A percentile compares a stretch with the other conserved stretches of the same genome.
phyloP scores from a whole-genome alignment of 2,888 invertebrate genomes.

The Rotaria magnacalcarata region DNA sequence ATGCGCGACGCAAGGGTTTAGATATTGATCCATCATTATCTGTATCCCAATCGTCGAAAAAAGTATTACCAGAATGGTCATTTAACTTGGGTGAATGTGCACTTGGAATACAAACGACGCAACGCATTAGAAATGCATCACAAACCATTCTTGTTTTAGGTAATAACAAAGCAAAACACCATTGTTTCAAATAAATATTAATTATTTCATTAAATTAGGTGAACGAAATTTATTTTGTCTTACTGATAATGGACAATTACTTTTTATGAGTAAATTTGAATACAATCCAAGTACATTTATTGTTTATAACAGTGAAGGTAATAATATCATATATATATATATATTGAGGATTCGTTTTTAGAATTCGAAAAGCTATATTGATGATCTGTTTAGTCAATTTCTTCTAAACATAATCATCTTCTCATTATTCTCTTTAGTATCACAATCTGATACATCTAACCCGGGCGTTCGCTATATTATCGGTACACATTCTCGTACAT shows the following conservation, averaged over 20 bases:
- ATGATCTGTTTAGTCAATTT: no score
- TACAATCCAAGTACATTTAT: conserved; percentile 67
- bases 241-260: conserved; percentile 72
- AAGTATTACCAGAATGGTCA: conserved; percentile 68
- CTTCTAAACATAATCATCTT: no score
- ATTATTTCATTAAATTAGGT: conserved; percentile 51
- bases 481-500: conserved; percentile 73
- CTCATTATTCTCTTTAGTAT: background rate
- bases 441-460: conserved; percentile 49
- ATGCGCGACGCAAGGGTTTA: background rate
- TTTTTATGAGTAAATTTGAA: conserved; percentile 77
- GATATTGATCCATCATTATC: conserved; percentile 28
- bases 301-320: conserved; percentile 50
- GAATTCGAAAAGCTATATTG: no score
- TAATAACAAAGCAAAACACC: conserved; percentile 46
- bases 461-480: conserved; percentile 63
- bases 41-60: conserved; percentile 27
- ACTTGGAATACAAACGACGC: conserved; percentile 63
- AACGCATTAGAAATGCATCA: conserved; percentile 62
- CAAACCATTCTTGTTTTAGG: conserved; percentile 75
- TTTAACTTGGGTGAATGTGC: conserved; percentile 77
- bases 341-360: no score
- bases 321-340: background rate
- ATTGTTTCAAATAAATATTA: background rate
- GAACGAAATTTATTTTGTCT: conserved; percentile 73